Conservation (phyloP, 2,888 invertebrate species). For the Sphaerophoria rueppellii region DNA sequence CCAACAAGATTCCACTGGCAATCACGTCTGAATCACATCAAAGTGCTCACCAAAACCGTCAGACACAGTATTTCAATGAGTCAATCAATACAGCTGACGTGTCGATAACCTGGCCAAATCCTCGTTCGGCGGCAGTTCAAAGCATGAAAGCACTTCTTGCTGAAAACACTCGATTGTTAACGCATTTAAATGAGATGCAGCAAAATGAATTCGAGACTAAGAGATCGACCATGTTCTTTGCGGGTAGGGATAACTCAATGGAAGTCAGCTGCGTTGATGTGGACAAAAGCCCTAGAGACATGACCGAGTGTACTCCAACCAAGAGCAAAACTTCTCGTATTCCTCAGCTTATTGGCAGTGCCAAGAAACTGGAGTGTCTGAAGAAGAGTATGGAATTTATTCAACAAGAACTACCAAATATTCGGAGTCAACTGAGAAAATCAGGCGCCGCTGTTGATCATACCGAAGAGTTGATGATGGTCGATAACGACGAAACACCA, state of each 20-base stretch:
- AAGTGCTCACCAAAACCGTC: constrained; percentile 2
- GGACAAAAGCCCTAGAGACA: not conserved
- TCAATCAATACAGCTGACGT: constrained; percentile 14
- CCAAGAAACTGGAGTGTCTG: constrained; percentile 56
- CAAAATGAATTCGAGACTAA: constrained; percentile 8
- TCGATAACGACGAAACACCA: constrained; percentile 9
- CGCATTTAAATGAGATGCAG: constrained; percentile 24
- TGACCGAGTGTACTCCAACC: constrained; percentile 40
- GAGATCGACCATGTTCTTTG: constrained; percentile 28
- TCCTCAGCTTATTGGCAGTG: constrained; percentile 60
- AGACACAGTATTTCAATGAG: constrained; percentile 34
- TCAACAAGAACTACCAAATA: constrained; percentile 53
- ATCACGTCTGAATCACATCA: not conserved
- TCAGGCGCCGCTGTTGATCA: too few species aligned
- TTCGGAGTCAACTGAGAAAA: not conserved
- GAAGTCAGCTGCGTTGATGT: constrained; percentile 40
- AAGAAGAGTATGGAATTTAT: constrained; percentile 58
- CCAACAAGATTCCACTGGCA: not conserved
- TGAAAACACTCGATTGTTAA: constrained; percentile 49
- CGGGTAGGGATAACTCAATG: constrained; percentile 28
- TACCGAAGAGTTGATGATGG: not conserved
- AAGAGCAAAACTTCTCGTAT: constrained; percentile 57
- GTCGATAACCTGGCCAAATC: not conserved
- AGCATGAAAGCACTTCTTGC: constrained; percentile 47
- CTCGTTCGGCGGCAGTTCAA: not conserved